Base-by-base conservation (phyloP, 2,797 vertebrate genomes). In the Myotis vivesi region DNA sequence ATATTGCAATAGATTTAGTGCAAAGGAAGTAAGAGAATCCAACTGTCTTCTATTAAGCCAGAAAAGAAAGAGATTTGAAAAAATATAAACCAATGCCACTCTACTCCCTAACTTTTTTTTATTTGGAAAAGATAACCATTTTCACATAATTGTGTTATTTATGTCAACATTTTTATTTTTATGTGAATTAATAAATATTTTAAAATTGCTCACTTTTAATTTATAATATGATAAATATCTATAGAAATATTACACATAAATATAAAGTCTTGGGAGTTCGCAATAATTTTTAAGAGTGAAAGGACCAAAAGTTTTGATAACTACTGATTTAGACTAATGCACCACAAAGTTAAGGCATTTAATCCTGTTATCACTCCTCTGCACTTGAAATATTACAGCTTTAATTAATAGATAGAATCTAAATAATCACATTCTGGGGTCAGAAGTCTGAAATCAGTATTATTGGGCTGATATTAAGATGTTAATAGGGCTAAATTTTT, bases 121-220 rank as follows among this genome's bases (percentile, higher is more conserved):
- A 53, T 91, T 92, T 84, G 20, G 51, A 68, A 90, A 55, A 66
- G 64, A 49, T 2, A 80, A 33, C 6, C 38, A 57, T 62, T 88
- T 96, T 71, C n/a, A 94, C 46, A 80, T 66, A 94, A 62, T 53
- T 20, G n/a, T 44, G n/a, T 53, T 41, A 64, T n/a, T 57, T 73
- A 80, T 57, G 19, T 88, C 59, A 85, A 51, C 10, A 28, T 57
- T 88, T 75, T 72, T 85, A 28, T 62, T 79, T 82, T 91, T 91
- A 57, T 33, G 22, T 16, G 6, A 81, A 57, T 88, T 71, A 85
- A 66, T 38, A 51, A 73, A 55, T 55, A 79, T 69, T 71, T 92
- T 25, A 51, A 76, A 53, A 55, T 72, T 79, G 0, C 17, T 82
- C 28, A 41, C 6, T 49, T 73, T 92, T 55, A 69, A 59, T 79